These are phyloP conservation scores for Agrochola circellaris DNA, from an alignment of 2,888 invertebrate genomes.

Conservation along the genomic window DNA sequence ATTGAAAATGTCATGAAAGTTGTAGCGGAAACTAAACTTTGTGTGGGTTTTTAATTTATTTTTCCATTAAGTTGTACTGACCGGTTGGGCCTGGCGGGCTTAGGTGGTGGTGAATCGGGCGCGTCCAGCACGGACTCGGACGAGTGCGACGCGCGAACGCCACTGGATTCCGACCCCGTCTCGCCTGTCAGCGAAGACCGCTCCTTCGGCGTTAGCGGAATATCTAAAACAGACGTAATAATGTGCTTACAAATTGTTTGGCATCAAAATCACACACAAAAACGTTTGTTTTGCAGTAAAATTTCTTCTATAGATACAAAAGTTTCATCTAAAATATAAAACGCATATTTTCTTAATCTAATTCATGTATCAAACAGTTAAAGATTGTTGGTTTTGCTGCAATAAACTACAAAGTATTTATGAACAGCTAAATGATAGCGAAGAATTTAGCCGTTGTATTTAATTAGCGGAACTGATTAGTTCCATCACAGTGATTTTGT, in stretches of 20 bases:
- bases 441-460: constrained; percentile 54
- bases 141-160: constrained; percentile 94
- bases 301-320: constrained; percentile 1
- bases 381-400: constrained; percentile 21
- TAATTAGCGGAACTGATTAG: constrained; percentile 64
- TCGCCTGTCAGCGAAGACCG: constrained; percentile 93
- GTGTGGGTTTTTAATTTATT: background rate
- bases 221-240: constrained; percentile 91
- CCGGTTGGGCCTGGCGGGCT: constrained; percentile 96
- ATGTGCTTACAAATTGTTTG: background rate
- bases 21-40: constrained; percentile 8
- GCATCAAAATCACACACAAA: background rate
- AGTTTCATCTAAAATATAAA: constrained; percentile 18
- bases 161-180: constrained; percentile 89
- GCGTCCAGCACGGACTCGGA: constrained; percentile 94
- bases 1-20: background rate
- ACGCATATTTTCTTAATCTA: constrained; percentile 4
- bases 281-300: constrained; percentile 5
- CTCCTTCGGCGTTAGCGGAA: constrained; percentile 95
- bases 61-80: constrained; percentile 73
- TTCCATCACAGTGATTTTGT: constrained; percentile 48
- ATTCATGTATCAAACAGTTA: constrained; percentile 24
- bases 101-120: constrained; percentile 94
- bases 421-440: constrained; percentile 35
- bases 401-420: constrained; percentile 38